phyloP scores from a whole-genome alignment of 2,797 vertebrate species.

The Ciconia nigra region DNA sequence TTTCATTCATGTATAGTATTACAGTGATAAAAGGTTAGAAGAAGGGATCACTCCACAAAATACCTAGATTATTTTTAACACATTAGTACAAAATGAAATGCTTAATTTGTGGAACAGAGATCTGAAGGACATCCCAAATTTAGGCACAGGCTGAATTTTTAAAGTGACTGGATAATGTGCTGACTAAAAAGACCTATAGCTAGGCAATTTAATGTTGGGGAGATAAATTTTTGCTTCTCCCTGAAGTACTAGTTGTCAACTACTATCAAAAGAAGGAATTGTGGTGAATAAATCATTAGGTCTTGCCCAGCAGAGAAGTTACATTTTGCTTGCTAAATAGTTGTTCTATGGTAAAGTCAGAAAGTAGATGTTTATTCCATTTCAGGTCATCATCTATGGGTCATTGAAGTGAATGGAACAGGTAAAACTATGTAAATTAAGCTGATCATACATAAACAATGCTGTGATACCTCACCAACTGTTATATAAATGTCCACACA shows the following conservation, averaged over 20 bases:
- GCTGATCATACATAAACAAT: neutral
- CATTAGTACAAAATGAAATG: neutral
- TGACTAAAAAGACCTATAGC: neutral
- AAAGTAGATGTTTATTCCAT: neutral
- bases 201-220: neutral
- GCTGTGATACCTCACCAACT: neutral
- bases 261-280: neutral
- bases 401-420: neutral
- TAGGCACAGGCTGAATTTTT: neutral
- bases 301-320: neutral
- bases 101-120: neutral
- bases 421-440: neutral
- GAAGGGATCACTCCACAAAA: neutral
- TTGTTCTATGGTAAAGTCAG: neutral
- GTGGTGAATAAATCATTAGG: neutral
- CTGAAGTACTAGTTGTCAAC: neutral
- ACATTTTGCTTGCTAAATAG: neutral
- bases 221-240: neutral
- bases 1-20: neutral
- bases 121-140: neutral
- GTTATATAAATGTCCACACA: neutral
- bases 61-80: neutral
- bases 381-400: neutral
- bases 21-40: neutral
- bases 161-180: neutral